A percentile compares a stretch with the other conserved stretches of the same genome.
phyloP scores from a whole-genome alignment of 2,888 invertebrate genomes.

The Neuroscelio doddi region DNA sequence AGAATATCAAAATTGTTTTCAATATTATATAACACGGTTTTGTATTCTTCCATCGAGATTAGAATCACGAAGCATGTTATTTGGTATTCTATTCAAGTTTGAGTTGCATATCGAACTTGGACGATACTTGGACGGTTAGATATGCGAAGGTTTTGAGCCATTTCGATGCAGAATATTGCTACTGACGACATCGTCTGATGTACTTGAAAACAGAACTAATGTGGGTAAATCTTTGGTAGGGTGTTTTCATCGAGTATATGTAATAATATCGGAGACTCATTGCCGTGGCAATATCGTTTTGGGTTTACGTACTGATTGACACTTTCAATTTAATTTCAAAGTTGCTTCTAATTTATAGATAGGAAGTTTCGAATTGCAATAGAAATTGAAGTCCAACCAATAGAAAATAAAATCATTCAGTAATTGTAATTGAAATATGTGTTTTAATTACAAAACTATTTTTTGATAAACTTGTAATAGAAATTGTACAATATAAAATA shows the following conservation, averaged over 20 bases:
- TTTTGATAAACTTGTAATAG: too few species aligned
- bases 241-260: neutral
- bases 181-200: slow-evolving; percentile 18
- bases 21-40: neutral
- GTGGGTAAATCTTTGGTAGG: slow-evolving; percentile 4
- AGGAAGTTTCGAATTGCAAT: too few species aligned
- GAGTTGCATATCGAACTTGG: slow-evolving; percentile 26
- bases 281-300: neutral
- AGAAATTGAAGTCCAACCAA: too few species aligned
- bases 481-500: too few species aligned
- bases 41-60: slow-evolving; percentile 22
- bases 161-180: slow-evolving; percentile 12
- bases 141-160: slow-evolving; percentile 22
- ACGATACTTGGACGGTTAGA: slow-evolving; percentile 12
- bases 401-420: too few species aligned
- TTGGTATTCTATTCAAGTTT: slow-evolving; percentile 26
- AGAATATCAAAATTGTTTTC: neutral
- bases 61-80: slow-evolving; percentile 39
- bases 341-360: too few species aligned
- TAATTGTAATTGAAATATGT: too few species aligned
- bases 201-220: neutral
- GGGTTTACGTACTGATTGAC: too few species aligned
- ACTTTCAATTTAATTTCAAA: too few species aligned
- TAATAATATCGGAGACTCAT: slow-evolving; percentile 8
- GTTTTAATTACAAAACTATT: too few species aligned